Percentiles rank a stretch among this genome's conserved stretches.
phyloP scores from a whole-genome alignment of 2,797 vertebrate species.

The Babyrousa celebensis region DNA sequence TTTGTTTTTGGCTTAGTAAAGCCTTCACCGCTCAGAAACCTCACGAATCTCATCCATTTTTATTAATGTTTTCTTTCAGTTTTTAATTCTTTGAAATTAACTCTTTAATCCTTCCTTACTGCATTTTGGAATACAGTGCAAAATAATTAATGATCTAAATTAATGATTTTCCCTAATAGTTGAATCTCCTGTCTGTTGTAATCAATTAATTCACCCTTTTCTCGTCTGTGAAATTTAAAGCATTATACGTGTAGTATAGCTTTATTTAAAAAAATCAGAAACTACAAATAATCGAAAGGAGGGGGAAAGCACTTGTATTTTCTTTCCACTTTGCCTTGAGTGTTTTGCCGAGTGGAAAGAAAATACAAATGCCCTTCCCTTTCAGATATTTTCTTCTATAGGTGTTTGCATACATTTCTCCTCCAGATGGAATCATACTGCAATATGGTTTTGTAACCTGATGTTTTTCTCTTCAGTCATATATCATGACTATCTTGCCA shows the following conservation, averaged over 20 bases:
- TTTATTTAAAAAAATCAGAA: conserved; percentile 23
- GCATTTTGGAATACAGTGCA: background rate
- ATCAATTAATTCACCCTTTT: conserved; percentile 5
- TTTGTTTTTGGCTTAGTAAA: conserved; percentile 9
- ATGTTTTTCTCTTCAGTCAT: conserved; percentile 55
- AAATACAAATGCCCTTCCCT: background rate
- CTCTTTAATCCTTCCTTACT: conserved; percentile 29
- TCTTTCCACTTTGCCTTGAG: background rate
- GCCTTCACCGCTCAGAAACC: conserved; percentile 4
- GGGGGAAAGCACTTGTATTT: background rate
- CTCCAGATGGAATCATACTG: conserved; percentile 30
- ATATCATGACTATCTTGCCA: conserved; percentile 45
- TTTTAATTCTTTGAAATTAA: conserved; percentile 59
- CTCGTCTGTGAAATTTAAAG: conserved; percentile 52
- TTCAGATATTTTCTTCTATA: background rate
- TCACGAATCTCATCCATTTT: conserved; percentile 53
- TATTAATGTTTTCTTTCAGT: conserved; percentile 48
- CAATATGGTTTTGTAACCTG: conserved; percentile 40
- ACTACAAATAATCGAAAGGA: conserved; percentile 29
- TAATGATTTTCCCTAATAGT: conserved; percentile 13
- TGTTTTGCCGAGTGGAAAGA: too few relatives aligned
- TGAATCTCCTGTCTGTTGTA: background rate
- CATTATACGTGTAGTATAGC: background rate
- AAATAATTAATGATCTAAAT: conserved; percentile 52
- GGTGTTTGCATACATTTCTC: background rate